A percentile compares a stretch with the other conserved stretches of the same genome.
Evolutionary conservation across 1,140 invertebrate genomes (phyloP).

Genomic region (Rhyzopertha dominica): DNA sequence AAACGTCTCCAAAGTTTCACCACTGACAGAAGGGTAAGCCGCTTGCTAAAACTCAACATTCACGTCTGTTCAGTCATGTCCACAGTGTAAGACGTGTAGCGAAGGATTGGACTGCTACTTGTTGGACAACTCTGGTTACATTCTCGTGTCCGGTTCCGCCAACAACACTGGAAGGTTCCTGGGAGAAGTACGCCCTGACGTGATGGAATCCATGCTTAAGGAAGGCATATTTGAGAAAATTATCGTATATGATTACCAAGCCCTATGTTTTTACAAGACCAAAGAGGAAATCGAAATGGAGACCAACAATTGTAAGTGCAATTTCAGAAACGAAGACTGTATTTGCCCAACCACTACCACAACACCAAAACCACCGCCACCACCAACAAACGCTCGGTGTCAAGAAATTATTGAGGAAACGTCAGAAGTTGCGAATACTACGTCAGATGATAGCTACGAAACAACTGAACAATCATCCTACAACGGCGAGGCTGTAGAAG

Average conservation of each 20-base stretch:
- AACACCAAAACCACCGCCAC: no score
- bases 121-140: constrained; percentile 84
- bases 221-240: constrained; percentile 70
- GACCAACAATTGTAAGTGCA: constrained; percentile 42
- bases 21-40: constrained; percentile 24
- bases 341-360: no score
- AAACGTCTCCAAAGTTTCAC: constrained; percentile 68
- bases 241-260: constrained; percentile 82
- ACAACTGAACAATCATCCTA: no score
- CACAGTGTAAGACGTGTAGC: constrained; percentile 52
- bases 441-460: no score
- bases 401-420: no score
- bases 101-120: constrained; percentile 72
- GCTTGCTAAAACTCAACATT: no score
- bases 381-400: no score
- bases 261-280: constrained; percentile 56
- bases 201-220: constrained; percentile 72
- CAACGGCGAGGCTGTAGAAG: constrained; percentile 44
- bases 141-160: constrained; percentile 64
- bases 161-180: constrained; percentile 74
- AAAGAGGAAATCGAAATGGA: constrained; percentile 35
- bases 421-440: no score
- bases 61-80: constrained; percentile 47
- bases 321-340: no score
- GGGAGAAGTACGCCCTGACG: constrained; percentile 72